These are phyloP conservation scores for Prenolepis imparis DNA, from an alignment of 2,888 invertebrate genomes.

Conservation along the genomic window DNA sequence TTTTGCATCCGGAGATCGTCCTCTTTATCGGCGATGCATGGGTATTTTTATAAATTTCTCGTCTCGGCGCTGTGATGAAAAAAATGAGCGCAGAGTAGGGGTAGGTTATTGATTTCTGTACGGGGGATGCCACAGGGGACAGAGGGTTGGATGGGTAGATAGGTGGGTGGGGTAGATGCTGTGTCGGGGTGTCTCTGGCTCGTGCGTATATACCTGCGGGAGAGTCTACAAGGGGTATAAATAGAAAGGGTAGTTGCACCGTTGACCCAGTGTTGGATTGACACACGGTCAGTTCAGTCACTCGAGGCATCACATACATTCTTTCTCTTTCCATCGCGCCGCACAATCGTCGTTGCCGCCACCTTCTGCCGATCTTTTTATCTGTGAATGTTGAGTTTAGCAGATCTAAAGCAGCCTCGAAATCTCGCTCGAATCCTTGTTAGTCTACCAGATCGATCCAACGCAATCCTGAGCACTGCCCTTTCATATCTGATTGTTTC, in stretches of 20 bases:
- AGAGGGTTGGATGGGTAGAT: conserved; percentile 74
- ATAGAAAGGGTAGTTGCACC: conserved; percentile 85
- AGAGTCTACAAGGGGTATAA: conserved; percentile 81
- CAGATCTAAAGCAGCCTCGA: conserved; percentile 31
- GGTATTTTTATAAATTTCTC: conserved; percentile 64
- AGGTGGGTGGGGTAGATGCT: conserved; percentile 78
- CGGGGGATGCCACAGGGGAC: conserved; percentile 76
- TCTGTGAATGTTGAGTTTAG: conserved; percentile 59
- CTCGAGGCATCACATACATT: conserved; percentile 59
- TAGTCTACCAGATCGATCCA: conserved; percentile 52
- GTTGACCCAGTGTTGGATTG: conserved; percentile 85
- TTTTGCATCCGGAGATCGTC: conserved; percentile 29
- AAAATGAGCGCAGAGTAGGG: conserved; percentile 68
- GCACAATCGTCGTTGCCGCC: conserved; percentile 54
- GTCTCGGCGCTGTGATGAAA: conserved; percentile 54
- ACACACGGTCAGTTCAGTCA: conserved; percentile 81
- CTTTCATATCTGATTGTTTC: conserved; percentile 70
- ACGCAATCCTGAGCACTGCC: conserved; percentile 81
- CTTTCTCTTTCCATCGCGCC: conserved; percentile 22
- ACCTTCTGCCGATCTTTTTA: conserved; percentile 59
- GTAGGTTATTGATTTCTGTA: conserved; percentile 84
- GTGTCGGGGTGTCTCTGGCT: conserved; percentile 81
- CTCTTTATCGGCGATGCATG: not conserved
- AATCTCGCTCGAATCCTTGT: conserved; percentile 3
- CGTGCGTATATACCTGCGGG: conserved; percentile 73